Evolutionary conservation across 1,140 invertebrate genomes (phyloP), one percentile per base, ranked within the genome.

Genomic region (Potamilus streckersoni): DNA sequence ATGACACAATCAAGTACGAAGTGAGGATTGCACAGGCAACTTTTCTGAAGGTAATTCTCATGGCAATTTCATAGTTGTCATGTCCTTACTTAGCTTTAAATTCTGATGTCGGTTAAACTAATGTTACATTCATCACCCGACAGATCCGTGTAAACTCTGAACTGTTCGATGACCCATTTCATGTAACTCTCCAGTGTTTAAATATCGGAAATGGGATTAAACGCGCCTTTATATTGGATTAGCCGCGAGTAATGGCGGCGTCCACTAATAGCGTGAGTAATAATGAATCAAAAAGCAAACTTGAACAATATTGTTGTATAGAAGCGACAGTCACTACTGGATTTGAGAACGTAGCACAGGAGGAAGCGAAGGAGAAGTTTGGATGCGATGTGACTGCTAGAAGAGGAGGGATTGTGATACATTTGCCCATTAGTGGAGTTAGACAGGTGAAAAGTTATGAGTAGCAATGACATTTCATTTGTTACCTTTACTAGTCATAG

Each of bases 281-380:
- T 38, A 59, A 66, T 61, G 64, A 60, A 61, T 59, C 74, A 62
- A 20, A 65, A 17, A 31, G 12, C 19, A 17, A 73, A 27, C 55
- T 64, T 38, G 60, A 64, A 3, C 60, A 79, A 66, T 49, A 76
- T 27, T 90, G 85, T 72, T 83, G 82, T 20, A 84, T 90, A 68
- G 90, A 91, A 81, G 89, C 90, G 13, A 90, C 91, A 27, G 91
- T 92, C 55, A 85, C 86, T 2, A 90, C 91, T 79, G 92, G 92
- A 57, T 92, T 93, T 78, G 92, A 93, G 83, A 80, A 81, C 79
- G 82, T 90, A 61, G 92, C 92, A 8, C 82, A 87, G 14, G 91
- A 92, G 59, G 92, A 93, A 85, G 91, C 91, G 70, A 85, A 80
- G 76, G 90, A 92, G 85, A 91, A 90, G 81, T 86, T 92, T 73